Evolutionary conservation across 2,888 invertebrate genomes (phyloP).

Genomic region (Vannuccia rotundouncinata): DNA sequence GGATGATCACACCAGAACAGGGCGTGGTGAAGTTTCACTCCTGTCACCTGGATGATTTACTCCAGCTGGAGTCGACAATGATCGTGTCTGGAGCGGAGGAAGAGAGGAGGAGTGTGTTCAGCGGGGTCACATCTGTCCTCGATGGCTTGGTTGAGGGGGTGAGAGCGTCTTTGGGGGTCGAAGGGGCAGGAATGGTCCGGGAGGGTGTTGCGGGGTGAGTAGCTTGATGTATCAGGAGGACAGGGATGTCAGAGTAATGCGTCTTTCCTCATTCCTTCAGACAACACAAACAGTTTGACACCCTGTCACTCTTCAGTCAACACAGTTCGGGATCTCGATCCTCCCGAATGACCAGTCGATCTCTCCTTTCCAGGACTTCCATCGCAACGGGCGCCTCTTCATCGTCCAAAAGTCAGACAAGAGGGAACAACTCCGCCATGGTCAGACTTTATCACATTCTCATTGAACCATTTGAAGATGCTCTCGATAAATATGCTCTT

Average conservation of each 20-base stretch:
- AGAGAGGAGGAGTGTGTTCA: neutral
- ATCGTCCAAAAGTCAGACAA: neutral
- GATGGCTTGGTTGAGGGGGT: neutral
- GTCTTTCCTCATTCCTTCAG: too few species aligned
- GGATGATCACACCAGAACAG: conserved; percentile 68
- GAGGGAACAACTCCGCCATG: neutral
- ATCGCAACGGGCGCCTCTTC: neutral
- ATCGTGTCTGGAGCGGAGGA: neutral
- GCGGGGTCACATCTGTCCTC: neutral
- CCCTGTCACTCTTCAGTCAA: neutral
- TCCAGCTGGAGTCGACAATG: neutral
- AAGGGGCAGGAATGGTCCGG: too few species aligned
- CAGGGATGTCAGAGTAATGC: too few species aligned
- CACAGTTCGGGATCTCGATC: neutral
- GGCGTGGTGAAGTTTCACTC: conserved; percentile 43
- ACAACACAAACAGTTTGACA: neutral
- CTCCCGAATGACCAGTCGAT: neutral
- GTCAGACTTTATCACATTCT: neutral
- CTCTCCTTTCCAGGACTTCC: neutral
- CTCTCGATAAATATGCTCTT: neutral
- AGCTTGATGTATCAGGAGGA: too few species aligned
- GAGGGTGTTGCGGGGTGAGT: too few species aligned
- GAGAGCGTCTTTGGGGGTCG: neutral
- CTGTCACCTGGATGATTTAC: neutral
- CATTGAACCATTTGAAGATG: conserved; percentile 10